Base-by-base conservation (phyloP, 2,888 invertebrate species). In the Apantesis nais region DNA sequence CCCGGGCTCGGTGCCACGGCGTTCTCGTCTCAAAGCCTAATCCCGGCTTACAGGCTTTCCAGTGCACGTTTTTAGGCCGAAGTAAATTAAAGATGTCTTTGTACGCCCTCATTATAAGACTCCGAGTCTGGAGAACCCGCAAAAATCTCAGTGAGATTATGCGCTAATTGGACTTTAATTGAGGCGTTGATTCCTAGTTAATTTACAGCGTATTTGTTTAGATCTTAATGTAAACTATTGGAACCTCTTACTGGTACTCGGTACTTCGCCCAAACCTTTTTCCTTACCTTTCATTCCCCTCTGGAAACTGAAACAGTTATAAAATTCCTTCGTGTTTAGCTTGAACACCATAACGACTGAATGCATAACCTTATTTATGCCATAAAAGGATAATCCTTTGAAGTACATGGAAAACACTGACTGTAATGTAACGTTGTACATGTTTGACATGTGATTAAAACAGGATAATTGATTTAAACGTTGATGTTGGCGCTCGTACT, bases 51-150 rank as follows among this genome's bases (percentile, higher is more conserved):
- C 62, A 34, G 71, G 71, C 68, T 67, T 52, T 70, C 65, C 78
- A 65, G 67, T 62, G 19, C 29, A 60, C 69, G 68, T 75, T 74
- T 78, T 78, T 72, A 72, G 76, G 74, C 71, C 65, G 55, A 76
- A 78, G 74, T 73, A 78, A 78, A 80, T 79, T 80, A 76, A 78
- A 80, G 73, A 73, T 68, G 70, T 73, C 69, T 80, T 70, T 65
- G 55, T 67, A 12, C 64, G 58, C 31, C n/a, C 39, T 64, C 19
- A 63, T 34, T 63, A 41, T 29, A 68, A 68, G 39, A 39, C 39
- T 68, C 29, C 16, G 62, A 14, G 61, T 63, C 22, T 63, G 22
- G 16, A 22, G 31, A 19, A 52, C 29, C 60, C 70, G 52, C 31
- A 39, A 41, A 14, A 44, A 41, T 60, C 22, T 39, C 4, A 3